phyloP scores from a whole-genome alignment of 2,113 vertebrate genomes.

The Mugil cephalus region DNA sequence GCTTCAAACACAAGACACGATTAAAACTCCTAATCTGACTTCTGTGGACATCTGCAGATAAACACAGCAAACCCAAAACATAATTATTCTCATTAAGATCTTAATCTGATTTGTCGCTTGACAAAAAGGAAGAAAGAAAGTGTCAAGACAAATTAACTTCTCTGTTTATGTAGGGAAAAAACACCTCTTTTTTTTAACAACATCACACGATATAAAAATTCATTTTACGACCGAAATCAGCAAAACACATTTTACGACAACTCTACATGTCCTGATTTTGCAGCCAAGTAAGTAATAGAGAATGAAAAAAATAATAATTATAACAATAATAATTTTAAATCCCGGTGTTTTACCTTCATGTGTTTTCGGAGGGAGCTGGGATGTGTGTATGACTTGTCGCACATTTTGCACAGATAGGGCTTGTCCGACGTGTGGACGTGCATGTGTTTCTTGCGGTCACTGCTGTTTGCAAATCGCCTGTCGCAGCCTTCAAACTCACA shows the following conservation, averaged over 20 bases:
- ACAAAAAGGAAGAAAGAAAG: conserved; percentile 54
- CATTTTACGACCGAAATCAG: background rate
- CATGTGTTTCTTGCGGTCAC: conserved; percentile 99
- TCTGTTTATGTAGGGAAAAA: conserved; percentile 8
- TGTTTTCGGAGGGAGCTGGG: conserved; percentile 99
- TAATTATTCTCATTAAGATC: conserved; percentile 51
- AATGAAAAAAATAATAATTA: background rate
- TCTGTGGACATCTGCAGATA: conserved; percentile 18
- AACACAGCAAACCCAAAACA: conserved; percentile 40
- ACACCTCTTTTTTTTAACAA: background rate
- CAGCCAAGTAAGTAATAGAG: background rate
- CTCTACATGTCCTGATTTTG: background rate
- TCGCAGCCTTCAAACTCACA: conserved; percentile 99
- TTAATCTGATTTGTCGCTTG: conserved; percentile 67
- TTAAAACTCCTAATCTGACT: conserved; percentile 26
- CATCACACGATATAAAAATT: background rate
- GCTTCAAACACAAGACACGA: conserved; percentile 10
- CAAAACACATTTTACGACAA: background rate
- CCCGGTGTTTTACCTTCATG: conserved; percentile 92
- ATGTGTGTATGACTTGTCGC: conserved; percentile 99
- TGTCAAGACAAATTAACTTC: conserved; percentile 61
- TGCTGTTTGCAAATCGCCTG: conserved; percentile 99
- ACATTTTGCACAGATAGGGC: conserved; percentile 99
- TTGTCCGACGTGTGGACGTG: conserved; percentile 99
- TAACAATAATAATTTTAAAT: background rate